phyloP scores from a whole-genome alignment of 2,113 vertebrate species.

The Pseudonaja textilis region DNA sequence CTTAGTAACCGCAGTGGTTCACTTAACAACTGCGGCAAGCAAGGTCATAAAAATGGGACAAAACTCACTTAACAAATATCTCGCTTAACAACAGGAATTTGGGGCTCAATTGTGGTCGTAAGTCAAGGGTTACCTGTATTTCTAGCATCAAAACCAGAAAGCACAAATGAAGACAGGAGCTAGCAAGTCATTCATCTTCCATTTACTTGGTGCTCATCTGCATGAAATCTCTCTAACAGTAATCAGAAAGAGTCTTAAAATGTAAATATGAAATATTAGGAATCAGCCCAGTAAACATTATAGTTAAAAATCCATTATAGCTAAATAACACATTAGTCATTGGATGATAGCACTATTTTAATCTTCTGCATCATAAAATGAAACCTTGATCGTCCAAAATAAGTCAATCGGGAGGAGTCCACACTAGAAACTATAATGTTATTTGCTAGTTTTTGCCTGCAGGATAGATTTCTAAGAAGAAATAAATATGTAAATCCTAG shows the following conservation, averaged over 20 bases:
- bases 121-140: background rate
- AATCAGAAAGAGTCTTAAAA: background rate
- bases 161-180: background rate
- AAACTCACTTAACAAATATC: background rate
- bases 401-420: background rate
- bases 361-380: background rate
- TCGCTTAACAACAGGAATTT: background rate
- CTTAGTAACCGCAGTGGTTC: background rate
- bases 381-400: background rate
- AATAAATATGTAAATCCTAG: background rate
- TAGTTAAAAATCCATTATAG: background rate
- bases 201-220: background rate
- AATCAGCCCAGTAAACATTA: background rate
- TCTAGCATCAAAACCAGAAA: background rate
- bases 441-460: background rate
- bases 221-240: background rate
- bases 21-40: background rate
- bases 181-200: background rate
- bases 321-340: background rate
- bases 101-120: background rate
- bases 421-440: background rate
- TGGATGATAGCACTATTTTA: background rate
- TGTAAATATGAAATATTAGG: background rate
- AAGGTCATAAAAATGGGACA: background rate
- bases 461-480: background rate